Evolutionary conservation across 2,888 invertebrate species (phyloP).

Genomic region (Ophonus ardosiacus): DNA sequence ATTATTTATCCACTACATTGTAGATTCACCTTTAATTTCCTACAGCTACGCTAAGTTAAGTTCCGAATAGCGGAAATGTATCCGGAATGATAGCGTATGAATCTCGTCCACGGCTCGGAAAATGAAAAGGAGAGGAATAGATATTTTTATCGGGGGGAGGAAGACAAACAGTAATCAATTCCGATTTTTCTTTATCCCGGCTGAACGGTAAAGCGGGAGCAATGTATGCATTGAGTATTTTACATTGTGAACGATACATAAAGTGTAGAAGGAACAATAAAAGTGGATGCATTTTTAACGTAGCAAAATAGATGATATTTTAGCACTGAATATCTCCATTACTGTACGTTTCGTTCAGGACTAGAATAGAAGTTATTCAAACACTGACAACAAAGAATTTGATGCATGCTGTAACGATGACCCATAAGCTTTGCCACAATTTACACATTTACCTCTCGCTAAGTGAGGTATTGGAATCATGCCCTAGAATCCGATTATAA

Average conservation of each 20-base stretch:
- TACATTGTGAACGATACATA: slow-evolving; percentile 18
- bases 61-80: slow-evolving; percentile 1
- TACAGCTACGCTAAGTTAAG: background rate
- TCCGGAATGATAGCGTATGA: slow-evolving; percentile 40
- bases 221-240: slow-evolving; percentile 33
- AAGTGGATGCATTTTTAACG: background rate
- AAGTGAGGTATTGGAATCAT: too few species aligned
- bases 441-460: too few species aligned
- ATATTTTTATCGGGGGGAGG: background rate
- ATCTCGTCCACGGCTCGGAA: slow-evolving; percentile 47
- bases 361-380: too few species aligned
- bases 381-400: too few species aligned
- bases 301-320: background rate
- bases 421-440: too few species aligned
- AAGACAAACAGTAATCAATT: slow-evolving; percentile 53
- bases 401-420: too few species aligned
- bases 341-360: too few species aligned
- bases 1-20: slow-evolving; percentile 18
- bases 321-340: too few species aligned
- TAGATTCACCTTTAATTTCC: slow-evolving; percentile 37
- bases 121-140: slow-evolving; percentile 35
- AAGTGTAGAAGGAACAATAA: background rate
- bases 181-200: slow-evolving; percentile 48
- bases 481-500: too few species aligned
- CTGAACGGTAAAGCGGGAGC: background rate